These are phyloP conservation scores for Troides aeacus DNA, from an alignment of 2,888 invertebrate species.

Conservation along the genomic window DNA sequence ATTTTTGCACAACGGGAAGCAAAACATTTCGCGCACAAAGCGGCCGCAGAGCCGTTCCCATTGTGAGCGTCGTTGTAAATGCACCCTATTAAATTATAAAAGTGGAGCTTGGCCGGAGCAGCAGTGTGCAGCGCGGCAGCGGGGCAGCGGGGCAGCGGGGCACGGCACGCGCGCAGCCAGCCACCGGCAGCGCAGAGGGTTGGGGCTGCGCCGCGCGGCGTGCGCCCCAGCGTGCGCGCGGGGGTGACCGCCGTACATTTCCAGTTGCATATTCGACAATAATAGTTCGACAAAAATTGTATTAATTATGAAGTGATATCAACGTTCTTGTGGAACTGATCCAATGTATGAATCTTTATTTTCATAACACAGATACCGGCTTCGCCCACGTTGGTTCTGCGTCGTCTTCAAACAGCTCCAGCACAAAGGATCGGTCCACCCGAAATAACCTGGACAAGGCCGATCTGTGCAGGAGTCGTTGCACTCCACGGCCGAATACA, in stretches of 20 bases:
- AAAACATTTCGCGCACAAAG: constrained; percentile 9
- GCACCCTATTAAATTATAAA: constrained; percentile 19
- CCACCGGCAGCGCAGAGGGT: no score
- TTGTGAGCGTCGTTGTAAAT: constrained; percentile 6
- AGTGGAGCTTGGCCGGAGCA: not conserved
- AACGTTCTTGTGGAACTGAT: not conserved
- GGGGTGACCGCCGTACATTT: not conserved
- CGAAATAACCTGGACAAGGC: no score
- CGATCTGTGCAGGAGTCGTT: no score
- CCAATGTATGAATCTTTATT: not conserved
- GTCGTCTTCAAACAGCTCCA: not conserved
- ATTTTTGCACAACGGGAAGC: not conserved
- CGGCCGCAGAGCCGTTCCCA: not conserved
- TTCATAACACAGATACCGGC: not conserved
- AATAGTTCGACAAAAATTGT: not conserved
- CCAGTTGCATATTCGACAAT: constrained; percentile 4
- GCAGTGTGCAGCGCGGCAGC: not conserved
- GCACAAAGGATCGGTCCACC: no score
- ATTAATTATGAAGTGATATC: no score
- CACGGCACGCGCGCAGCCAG: no score
- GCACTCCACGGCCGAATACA: no score
- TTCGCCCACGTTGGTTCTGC: not conserved
- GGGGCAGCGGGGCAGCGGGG: not conserved
- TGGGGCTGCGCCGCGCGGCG: no score
- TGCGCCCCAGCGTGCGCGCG: no score